These are phyloP conservation scores for Iselma pallidipennis DNA, from an alignment of 2,888 invertebrate genomes.

Conservation along the genomic window DNA sequence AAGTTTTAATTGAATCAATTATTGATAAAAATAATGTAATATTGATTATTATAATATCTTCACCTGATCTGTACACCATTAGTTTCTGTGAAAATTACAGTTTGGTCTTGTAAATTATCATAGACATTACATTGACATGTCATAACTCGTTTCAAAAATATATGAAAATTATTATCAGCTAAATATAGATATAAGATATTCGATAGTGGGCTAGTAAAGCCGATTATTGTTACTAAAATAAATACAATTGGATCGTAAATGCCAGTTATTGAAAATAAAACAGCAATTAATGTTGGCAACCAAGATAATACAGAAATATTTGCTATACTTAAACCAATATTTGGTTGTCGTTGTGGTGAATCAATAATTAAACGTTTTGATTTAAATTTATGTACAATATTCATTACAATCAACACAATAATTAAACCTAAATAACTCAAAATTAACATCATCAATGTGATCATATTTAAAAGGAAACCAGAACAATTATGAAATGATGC, in stretches of 20 bases:
- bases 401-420: background rate
- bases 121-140: background rate
- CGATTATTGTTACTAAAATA: background rate
- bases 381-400: background rate
- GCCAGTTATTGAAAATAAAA: background rate
- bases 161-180: background rate
- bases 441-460: background rate
- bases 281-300: background rate
- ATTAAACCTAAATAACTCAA: background rate
- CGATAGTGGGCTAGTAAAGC: background rate
- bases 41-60: background rate
- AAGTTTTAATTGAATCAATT: too few relatives aligned
- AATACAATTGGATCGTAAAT: background rate
- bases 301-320: conserved; percentile 1
- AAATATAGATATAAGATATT: conserved; percentile 3
- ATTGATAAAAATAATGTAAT: too few relatives aligned
- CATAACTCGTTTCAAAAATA: background rate
- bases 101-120: background rate
- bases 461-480: background rate
- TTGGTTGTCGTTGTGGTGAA: background rate
- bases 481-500: background rate
- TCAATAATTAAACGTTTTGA: background rate
- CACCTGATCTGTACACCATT: background rate
- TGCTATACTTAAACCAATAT: conserved; percentile 3
- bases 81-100: background rate